Base-by-base conservation (phyloP, 2,113 vertebrate species). In the Hystrix brachyura region DNA sequence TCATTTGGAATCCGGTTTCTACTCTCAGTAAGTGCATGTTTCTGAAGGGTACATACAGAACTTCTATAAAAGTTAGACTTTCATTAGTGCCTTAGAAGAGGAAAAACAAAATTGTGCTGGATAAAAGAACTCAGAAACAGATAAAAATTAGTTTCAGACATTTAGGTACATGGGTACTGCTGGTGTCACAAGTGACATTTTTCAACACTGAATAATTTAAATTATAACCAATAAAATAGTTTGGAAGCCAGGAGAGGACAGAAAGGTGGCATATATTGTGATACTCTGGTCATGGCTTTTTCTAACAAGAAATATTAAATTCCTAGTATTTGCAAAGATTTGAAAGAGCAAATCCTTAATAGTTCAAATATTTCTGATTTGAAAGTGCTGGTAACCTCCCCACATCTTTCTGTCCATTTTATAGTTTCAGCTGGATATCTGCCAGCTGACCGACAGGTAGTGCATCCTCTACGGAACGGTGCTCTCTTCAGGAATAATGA, bases 1-100 rank as follows among this genome's bases (percentile, higher is more conserved):
- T 65, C 80, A 94, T 38, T 87, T 79, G 62, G 29, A 94, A 64
- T 90, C 38, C 38, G 64, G 34, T 90, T 92, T 32, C n/a, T 74
- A 14, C 67, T 72, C 65, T 83, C 32, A n/a, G 64, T 21, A 82
- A 60, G 83, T 17, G 14, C 1, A 67, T 6, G 27, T 76, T 92
- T 96, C 69, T 48, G 13, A 90, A 72, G 27, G 21, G 2, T 17
- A 55, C 38, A 43, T 46, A 60, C 15, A 79, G 74, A 57, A 82
- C 59, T 78, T 64, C 82, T 18, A 71, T 29, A 38, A 2, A 86
- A 27, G 7, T 81, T 88, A 83, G 38, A 69, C 34, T 81, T 69
- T 80, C 34, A 69, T 80, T 82, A 34, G 2, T 79, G n/a, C 11
- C 71, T 48, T 81, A 55, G 25, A 46, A 81, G 25, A 74, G n/a